Evolutionary conservation across 2,888 invertebrate species (phyloP), one percentile per base, ranked within the genome.

Genomic region (Amaurobius ferox): DNA sequence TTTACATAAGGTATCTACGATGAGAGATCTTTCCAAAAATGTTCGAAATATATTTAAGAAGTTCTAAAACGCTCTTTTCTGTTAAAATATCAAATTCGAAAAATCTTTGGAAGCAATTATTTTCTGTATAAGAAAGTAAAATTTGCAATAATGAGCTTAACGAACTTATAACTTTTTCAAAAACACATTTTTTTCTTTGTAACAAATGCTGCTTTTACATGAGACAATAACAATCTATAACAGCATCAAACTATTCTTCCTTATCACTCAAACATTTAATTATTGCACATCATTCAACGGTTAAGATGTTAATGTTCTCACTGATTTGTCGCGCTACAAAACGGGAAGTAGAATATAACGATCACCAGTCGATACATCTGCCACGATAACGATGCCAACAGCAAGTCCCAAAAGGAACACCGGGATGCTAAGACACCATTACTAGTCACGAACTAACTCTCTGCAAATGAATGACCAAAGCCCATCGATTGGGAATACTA

Each of bases 401-500:
- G 29, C 35, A 26, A 23, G 28, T 9, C 61, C 23, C 39, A 1
- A 61, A 71, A 70, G 11, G 32, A 13, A 19, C 55, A 48, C 19
- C 5, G 1, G 28, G 39, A 39, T 39, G 13, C n/a, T 26, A 35
- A 16, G 13, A 32, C 13, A n/a, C 7, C 40, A 28, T 40, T 67
- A 19, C 26, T 9, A 77, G 77, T 77, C 77, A 68, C 77, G 77
- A 76, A 76, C 30, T 23, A 19, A 28, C 23, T 48, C 62, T 30
- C n/a, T 19, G 29, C 26, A 70, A 70, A 48, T 44, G 48, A 48
- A 13, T 40, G 29, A 29, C 39, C 70, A 62, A 62, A 48, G 13
- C 30, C 39, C 29, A 66, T 66, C 35, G 70, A 76, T 76, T 68
- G 61, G 39, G 28, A 64, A 74, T 64, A 64, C 66, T 48, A 79